A percentile compares a stretch with the other conserved stretches of the same genome.
phyloP scores from a whole-genome alignment of 2,797 vertebrate genomes.

The Darevskia mixta region DNA sequence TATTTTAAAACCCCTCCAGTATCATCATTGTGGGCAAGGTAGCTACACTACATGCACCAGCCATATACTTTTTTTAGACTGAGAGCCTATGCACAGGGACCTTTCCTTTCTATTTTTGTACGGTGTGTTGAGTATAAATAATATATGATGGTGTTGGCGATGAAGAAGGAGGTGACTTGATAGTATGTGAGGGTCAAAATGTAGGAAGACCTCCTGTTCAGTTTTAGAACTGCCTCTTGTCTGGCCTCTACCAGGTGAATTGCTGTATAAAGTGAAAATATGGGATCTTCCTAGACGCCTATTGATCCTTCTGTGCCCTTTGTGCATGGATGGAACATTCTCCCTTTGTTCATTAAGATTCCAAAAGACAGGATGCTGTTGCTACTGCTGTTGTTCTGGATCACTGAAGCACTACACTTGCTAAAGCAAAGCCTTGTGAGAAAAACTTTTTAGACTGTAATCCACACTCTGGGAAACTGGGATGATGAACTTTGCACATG shows the following conservation, averaged over 20 bases:
- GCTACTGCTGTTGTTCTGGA: background rate
- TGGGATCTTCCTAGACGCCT: background rate
- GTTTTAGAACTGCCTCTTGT: background rate
- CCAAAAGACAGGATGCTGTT: background rate
- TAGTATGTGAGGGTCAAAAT: background rate
- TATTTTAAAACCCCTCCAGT: background rate
- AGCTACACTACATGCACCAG: background rate
- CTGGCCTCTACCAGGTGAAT: background rate
- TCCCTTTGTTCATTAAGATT: conserved; percentile 8
- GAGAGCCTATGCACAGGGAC: background rate
- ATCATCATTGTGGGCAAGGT: background rate
- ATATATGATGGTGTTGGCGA: background rate
- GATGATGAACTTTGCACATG: background rate
- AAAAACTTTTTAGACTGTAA: accelerated
- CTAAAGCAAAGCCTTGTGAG: background rate
- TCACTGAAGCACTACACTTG: accelerated
- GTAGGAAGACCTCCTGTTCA: background rate
- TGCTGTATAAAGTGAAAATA: background rate
- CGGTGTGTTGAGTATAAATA: background rate
- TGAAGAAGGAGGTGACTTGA: too few relatives aligned
- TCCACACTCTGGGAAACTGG: background rate
- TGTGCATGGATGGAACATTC: background rate
- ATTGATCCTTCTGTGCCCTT: background rate
- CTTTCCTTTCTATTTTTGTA: background rate
- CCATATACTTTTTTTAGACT: background rate